phyloP scores from a whole-genome alignment of 2,113 vertebrate genomes.

The Rhynchomys soricoides region DNA sequence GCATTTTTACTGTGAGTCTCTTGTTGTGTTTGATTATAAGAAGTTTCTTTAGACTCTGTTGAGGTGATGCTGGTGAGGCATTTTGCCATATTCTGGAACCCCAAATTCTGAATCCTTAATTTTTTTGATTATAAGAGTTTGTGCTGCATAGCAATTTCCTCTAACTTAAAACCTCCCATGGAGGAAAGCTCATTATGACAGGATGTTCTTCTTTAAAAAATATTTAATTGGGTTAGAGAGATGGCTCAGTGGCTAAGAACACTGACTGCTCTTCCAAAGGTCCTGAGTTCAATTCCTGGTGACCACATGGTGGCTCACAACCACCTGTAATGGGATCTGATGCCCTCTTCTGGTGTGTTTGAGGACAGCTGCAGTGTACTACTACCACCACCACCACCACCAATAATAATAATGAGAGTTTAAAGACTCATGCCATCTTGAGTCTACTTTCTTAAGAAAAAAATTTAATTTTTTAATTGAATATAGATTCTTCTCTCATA shows the following conservation, averaged over 20 bases:
- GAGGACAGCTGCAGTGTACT: too few relatives aligned
- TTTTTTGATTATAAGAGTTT: conserved; percentile 17
- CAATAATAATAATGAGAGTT: too few relatives aligned
- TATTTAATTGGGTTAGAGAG: too few relatives aligned
- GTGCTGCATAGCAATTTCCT: not conserved
- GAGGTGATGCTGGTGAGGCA: not conserved
- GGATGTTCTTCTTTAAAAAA: not conserved
- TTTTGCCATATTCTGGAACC: not conserved
- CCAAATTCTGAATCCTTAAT: conserved; percentile 25
- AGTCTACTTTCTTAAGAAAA: too few relatives aligned
- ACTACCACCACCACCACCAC: too few relatives aligned
- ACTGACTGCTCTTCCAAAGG: too few relatives aligned
- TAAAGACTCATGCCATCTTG: too few relatives aligned
- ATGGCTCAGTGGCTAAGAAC: too few relatives aligned
- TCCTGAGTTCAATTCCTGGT: too few relatives aligned
- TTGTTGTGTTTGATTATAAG: not conserved
- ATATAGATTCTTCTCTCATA: not conserved
- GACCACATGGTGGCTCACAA: too few relatives aligned
- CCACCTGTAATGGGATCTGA: too few relatives aligned
- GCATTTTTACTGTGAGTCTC: conserved; percentile 37
- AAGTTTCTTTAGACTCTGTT: not conserved
- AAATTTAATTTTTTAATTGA: not conserved
- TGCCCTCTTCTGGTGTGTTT: too few relatives aligned
- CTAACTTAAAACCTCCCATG: not conserved
- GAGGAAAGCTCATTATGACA: not conserved